Percentiles rank a stretch among this genome's conserved stretches.
Conservation (phyloP, 2,888 invertebrate genomes). For the Drosophila kambysellisi region DNA sequence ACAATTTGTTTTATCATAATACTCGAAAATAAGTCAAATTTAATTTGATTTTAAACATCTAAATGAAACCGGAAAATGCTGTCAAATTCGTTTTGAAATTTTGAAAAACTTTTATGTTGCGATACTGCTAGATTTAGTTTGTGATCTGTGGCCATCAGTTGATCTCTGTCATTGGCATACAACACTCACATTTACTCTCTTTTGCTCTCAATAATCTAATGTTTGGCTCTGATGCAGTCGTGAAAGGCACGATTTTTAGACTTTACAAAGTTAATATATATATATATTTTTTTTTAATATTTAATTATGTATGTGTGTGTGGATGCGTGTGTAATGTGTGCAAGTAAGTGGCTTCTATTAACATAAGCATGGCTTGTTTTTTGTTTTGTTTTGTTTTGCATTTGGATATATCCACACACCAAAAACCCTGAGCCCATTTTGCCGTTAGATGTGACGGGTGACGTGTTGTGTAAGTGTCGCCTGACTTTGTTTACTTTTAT, state of each 20-base stretch:
- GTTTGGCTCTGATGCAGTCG: constrained; percentile 35
- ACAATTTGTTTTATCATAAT: constrained; percentile 60
- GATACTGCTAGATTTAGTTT: constrained; percentile 6
- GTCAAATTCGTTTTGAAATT: constrained; percentile 41
- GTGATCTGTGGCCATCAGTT: constrained; percentile 28
- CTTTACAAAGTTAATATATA: constrained; percentile 23
- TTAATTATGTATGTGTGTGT: constrained; percentile 22
- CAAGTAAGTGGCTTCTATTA: constrained; percentile 49
- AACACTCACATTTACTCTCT: constrained; percentile 24
- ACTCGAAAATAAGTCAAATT: constrained; percentile 41
- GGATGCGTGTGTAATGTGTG: constrained; percentile 29
- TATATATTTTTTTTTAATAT: constrained; percentile 6
- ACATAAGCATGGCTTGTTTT: constrained; percentile 40
- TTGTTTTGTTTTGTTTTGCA: constrained; percentile 28
- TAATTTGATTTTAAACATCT: constrained; percentile 9
- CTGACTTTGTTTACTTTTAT: constrained; percentile 12
- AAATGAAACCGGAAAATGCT: constrained; percentile 17
- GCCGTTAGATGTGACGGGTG: constrained; percentile 45
- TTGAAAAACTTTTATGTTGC: constrained; percentile 7
- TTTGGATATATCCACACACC: constrained; percentile 49
- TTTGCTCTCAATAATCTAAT: constrained; percentile 12
- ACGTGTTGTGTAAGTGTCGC: constrained; percentile 47
- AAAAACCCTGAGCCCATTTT: constrained; percentile 58
- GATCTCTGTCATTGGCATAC: constrained; percentile 3
- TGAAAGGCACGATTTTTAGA: constrained; percentile 58